Conservation (phyloP, 2,888 invertebrate genomes). For the Corbicula japonica region DNA sequence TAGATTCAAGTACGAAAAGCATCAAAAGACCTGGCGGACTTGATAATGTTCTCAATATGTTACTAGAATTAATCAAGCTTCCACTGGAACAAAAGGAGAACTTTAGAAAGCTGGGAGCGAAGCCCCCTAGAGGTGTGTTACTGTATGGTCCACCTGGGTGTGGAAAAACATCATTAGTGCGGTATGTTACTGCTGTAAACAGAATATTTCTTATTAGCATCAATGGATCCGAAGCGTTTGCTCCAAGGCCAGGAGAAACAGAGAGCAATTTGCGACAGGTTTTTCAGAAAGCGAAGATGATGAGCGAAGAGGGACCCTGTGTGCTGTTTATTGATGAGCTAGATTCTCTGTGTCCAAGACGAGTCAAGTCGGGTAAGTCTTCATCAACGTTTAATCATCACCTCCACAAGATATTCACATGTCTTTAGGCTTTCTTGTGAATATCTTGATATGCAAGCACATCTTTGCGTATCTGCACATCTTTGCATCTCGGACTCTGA, state of each 20-base stretch:
- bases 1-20: conserved; percentile 11
- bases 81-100: conserved; percentile 54
- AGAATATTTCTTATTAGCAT: conserved; percentile 87
- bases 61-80: conserved; percentile 73
- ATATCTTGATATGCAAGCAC: too few relatives aligned
- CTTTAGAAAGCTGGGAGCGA: conserved; percentile 53
- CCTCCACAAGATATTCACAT: too few relatives aligned
- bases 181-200: conserved; percentile 87
- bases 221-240: conserved; percentile 87
- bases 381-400: too few relatives aligned
- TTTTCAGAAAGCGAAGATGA: conserved; percentile 87
- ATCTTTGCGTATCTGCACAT: too few relatives aligned
- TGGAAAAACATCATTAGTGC: conserved; percentile 90
- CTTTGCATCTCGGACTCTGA: too few relatives aligned
- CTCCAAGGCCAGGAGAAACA: conserved; percentile 88
- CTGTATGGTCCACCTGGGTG: conserved; percentile 83
- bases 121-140: conserved; percentile 76
- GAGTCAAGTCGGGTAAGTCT: conserved; percentile 63
- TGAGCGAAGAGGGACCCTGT: conserved; percentile 85
- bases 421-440: too few relatives aligned
- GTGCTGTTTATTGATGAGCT: conserved; percentile 87
- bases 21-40: conserved; percentile 73
- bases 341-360: conserved; percentile 82
- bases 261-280: conserved; percentile 87
- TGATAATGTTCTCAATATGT: conserved; percentile 63